Evolutionary conservation across 2,888 invertebrate genomes (phyloP), one percentile per base, ranked within the genome.

Genomic region (Tridacna crocea): DNA sequence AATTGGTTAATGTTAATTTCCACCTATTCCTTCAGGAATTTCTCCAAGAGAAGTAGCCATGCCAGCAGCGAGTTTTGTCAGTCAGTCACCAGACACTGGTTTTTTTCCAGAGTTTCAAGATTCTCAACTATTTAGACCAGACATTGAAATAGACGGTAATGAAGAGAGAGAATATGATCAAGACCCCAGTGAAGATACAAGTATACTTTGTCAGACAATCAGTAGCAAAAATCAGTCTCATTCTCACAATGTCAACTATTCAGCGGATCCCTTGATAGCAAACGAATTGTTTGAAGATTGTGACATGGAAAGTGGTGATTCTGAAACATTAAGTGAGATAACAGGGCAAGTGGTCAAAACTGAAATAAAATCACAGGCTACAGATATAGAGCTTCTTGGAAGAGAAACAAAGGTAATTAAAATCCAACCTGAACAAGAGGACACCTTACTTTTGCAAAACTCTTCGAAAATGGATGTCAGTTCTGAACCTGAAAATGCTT

Each of bases 21-120:
- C 2, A 36, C 36, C 36, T 36, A 36, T 36, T 36, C 36, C 36
- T 8, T 4, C 36, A 36, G 36, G 36, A 36, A 36, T 36, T 36
- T 36, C 36, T 36, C 36, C 36, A 36, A 36, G 36, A 8, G 36
- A 36, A 36, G 36, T 36, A 8, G 36, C 36, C 36, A 36, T 36
- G 36, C 36, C 36, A 36, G 55, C 15, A 55, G 55, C 55, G 10
- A 19, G 55, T 55, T 55, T 19, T 6, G 15, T 55, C 11, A 19
- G 17, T 19, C 55, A 15, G 19, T 15, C 19, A 55, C 6, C 3
- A 61, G 22, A 1, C 10, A 19, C 36, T n/a, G 66, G 66, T 19
- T n/a, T 10, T 46, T 46, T 66, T 46, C 73, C 78, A 60, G 61
- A 48, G 48, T 77, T 84, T 26, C 81, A 81, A 58, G 84, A 84